Base-by-base conservation (phyloP, 2,888 invertebrate genomes). In the Phortica magna region DNA sequence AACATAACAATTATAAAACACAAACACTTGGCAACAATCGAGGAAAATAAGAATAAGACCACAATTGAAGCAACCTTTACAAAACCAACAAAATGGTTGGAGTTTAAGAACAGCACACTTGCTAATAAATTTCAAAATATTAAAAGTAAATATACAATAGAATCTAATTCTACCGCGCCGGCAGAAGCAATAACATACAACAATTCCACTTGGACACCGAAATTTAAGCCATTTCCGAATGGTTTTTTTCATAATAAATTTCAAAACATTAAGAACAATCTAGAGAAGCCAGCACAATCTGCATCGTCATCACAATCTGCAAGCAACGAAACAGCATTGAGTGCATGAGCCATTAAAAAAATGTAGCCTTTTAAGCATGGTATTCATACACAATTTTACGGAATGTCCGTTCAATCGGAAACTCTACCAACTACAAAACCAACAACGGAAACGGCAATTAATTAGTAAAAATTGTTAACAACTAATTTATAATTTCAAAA, bases 391-490 rank as follows among this genome's bases (percentile, higher is more conserved):
- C 31, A 31, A 2, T 31, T 31, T 31, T 31, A 2, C 31, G 31
- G 31, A 31, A 31, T 2, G 31, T 31, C 3, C 3, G 31, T 2
- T 3, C 31, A 31, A 1, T 2, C 1, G 31, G 3, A 42, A 53
- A 59, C 73, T 0, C 55, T 76, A 14, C 73, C 53, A 19, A 76
- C 72, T 0, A 17, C 12, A 14, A 2, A 48, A 12, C 19, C 22
- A 14, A 9, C 53, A 75, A 42, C 55, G 5, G 64, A 41, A 22
- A 61, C 59, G 1, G 59, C 75, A 48, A 67, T 70, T 6, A 48
- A 59, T n/a, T 31, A 10, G 39, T n/a, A 9, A 41, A 65, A 3
- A 31, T 2, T 31, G 3, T 31, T 31, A 3, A 31, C 2, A 31
- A 2, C 1, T 2, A 31, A 31, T 31, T 31, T 31, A 3, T 3